Base-by-base conservation (phyloP, 2,113 vertebrate species). In the Eurystomus gularis region DNA sequence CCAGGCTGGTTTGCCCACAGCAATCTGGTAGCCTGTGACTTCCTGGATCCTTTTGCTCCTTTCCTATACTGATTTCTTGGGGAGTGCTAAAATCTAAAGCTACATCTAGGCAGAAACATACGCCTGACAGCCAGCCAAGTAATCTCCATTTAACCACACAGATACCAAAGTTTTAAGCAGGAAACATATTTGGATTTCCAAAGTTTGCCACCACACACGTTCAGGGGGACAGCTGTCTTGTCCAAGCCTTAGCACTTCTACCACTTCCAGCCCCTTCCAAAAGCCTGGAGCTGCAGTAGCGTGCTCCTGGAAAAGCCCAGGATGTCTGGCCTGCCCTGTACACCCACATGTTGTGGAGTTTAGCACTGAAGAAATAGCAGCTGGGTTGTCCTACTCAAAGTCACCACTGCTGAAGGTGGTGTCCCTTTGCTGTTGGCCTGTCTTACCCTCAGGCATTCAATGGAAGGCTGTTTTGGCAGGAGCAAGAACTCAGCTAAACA, bases 231-330 rank as follows among this genome's bases (percentile, higher is more conserved):
- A 86, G 68, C 28, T 81, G 61, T n/a, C 40, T 29, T 70, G 10
- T 57, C 26, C 33, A 16, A 69, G 48, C 17, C 23, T 87, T 24
- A 40, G 44, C 54, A 55, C 9, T n/a, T 64, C 48, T 68, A 26
- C 25, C 18, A 33, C 0, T 7, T 46, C 17, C 51, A 71, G n/a
- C 2, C 26, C 40, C 24, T 75, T 57, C 51, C 0, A 0, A 58
- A 94, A 85, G 35, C 64, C 64, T 55, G 49, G 29, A 92, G 35
- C 24, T 66, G 33, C 61, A 52, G 37, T 52, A 42, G 14, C 2
- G 1, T 20, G 18, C 7, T 26, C 28, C 46, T 58, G 55, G 26
- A 52, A 75, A 88, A 88, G 75, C 8, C 29, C 73, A 60, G 29
- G 42, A 58, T 71, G 11, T 7, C 42, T 58, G 68, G 17, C 17